Conservation (phyloP, 2,888 invertebrate species). For the Microchrysa polita region DNA sequence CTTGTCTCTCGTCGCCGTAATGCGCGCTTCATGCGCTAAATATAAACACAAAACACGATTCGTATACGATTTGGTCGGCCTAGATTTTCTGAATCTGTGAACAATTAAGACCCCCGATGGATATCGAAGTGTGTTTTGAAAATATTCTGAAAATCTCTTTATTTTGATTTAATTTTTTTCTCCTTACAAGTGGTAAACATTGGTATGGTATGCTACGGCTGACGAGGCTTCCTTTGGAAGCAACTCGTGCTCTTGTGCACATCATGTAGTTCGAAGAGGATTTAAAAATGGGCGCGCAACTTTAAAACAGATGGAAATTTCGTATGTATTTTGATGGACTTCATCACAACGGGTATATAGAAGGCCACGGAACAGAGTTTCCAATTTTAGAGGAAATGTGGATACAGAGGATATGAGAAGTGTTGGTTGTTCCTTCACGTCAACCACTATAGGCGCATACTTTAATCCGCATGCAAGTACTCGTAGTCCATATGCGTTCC, state of each 20-base stretch:
- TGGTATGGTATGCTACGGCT: not conserved
- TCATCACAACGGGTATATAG: not conserved
- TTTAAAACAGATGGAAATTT: slow-evolving; percentile 22
- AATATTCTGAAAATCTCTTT: slow-evolving; percentile 45
- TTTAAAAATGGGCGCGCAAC: slow-evolving; percentile 2
- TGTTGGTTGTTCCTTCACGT: not conserved
- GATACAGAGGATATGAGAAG: slow-evolving; percentile 3
- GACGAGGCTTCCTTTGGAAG: slow-evolving; percentile 31
- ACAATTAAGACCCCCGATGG: slow-evolving; percentile 31
- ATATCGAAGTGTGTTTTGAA: slow-evolving; percentile 38
- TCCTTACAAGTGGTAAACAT: slow-evolving; percentile 49
- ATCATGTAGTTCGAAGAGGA: slow-evolving; percentile 22
- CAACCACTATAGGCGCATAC: slow-evolving; percentile 39
- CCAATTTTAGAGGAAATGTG: not conserved
- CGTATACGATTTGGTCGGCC: too few species aligned
- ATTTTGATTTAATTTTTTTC: slow-evolving; percentile 48
- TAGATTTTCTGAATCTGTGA: too few species aligned
- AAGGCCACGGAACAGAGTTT: not conserved
- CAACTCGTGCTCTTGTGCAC: too few species aligned
- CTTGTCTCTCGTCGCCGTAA: too few species aligned
- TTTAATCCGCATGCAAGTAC: slow-evolving; percentile 20
- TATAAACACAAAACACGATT: not conserved
- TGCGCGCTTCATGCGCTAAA: too few species aligned
- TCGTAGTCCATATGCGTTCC: slow-evolving; percentile 6
- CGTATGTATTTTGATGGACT: not conserved